These are phyloP conservation scores for Aleiodes leptofemur DNA, from an alignment of 2,888 invertebrate species.

Conservation along the genomic window DNA sequence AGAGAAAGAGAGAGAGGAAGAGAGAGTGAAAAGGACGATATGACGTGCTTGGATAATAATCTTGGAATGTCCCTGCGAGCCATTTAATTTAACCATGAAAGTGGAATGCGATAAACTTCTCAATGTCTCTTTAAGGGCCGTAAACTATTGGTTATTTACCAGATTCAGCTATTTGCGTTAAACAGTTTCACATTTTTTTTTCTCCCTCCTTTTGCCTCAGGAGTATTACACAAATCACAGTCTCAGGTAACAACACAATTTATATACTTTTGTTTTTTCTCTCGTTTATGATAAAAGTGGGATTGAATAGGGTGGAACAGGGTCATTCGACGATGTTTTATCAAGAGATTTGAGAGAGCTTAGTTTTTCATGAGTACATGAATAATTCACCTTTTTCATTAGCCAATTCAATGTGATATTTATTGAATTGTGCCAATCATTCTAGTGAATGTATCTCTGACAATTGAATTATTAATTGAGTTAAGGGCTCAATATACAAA, in stretches of 20 bases:
- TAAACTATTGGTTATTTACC: neutral
- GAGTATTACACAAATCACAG: constrained; percentile 2
- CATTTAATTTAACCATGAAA: constrained; percentile 26
- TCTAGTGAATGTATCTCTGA: too few relatives aligned
- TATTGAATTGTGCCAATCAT: too few relatives aligned
- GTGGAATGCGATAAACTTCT: constrained; percentile 30
- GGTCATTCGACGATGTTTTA: neutral
- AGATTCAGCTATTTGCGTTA: constrained; percentile 13
- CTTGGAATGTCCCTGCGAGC: constrained; percentile 18
- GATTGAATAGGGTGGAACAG: neutral
- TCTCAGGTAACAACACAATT: neutral
- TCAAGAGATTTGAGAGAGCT: too few relatives aligned
- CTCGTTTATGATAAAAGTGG: too few relatives aligned
- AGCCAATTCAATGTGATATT: too few relatives aligned
- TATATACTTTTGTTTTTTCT: too few relatives aligned
- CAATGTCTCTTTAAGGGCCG: constrained; percentile 12
- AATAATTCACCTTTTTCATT: too few relatives aligned
- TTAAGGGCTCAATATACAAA: too few relatives aligned
- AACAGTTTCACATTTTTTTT: neutral
- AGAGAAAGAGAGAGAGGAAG: too few relatives aligned
- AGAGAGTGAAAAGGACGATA: constrained; percentile 12
- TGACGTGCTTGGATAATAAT: constrained; percentile 36
- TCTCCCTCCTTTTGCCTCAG: too few relatives aligned
- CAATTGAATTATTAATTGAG: too few relatives aligned
- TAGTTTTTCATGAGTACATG: too few relatives aligned